These are phyloP conservation scores for Drosophila lutescens DNA, from an alignment of 2,888 invertebrate species.

Conservation along the genomic window DNA sequence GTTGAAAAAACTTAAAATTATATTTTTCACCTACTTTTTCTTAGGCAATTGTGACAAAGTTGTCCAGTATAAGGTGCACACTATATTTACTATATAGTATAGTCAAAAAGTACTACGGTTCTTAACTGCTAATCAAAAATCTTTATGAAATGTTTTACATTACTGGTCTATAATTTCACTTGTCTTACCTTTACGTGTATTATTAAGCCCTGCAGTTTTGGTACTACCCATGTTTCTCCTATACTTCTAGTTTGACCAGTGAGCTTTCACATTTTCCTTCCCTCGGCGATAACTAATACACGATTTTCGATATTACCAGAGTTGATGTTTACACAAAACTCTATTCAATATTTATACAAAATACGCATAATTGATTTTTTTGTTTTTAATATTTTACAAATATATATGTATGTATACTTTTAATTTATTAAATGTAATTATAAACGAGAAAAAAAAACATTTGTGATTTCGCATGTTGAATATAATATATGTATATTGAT, in stretches of 20 bases:
- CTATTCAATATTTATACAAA: conserved; percentile 30
- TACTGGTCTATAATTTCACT: neutral
- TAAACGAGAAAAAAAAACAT: conserved; percentile 28
- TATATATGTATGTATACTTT: conserved; percentile 31
- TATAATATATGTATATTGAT: conserved; percentile 14
- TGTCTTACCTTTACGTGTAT: neutral
- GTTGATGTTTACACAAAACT: conserved; percentile 2
- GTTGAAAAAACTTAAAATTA: neutral
- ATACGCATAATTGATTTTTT: conserved; percentile 24
- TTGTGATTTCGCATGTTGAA: conserved; percentile 55
- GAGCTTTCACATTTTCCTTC: neutral
- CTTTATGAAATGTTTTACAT: too few relatives aligned
- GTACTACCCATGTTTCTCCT: neutral
- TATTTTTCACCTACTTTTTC: neutral
- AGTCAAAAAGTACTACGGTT: neutral
- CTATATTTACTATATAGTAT: neutral
- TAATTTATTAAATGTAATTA: conserved; percentile 58
- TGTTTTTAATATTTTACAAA: conserved; percentile 50
- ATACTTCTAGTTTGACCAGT: neutral
- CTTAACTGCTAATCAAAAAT: too few relatives aligned
- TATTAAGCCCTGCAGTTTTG: neutral
- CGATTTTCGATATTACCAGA: conserved; percentile 47
- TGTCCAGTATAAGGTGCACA: neutral
- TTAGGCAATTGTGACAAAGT: neutral
- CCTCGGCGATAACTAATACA: conserved; percentile 29